Conservation (phyloP, 2,888 invertebrate species). For the Meiosimyza decipiens region DNA sequence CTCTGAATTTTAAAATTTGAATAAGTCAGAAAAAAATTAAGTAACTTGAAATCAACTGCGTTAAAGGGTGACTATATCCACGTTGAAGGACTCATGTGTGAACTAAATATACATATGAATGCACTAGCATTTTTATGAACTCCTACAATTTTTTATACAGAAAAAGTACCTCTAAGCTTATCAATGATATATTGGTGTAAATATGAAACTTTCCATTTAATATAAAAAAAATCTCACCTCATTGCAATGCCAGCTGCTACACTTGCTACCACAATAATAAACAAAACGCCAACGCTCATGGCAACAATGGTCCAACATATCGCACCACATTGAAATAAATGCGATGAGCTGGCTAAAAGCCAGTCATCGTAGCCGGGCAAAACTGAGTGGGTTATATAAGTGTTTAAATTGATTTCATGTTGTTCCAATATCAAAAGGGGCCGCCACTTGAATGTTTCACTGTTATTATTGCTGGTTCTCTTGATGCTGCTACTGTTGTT, state of each 20-base stretch:
- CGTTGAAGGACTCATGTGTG: too few species aligned
- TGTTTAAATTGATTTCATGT: constrained; percentile 54
- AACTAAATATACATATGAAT: too few species aligned
- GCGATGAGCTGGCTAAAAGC: constrained; percentile 60
- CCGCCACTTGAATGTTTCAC: constrained; percentile 59
- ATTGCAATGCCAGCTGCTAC: constrained; percentile 64
- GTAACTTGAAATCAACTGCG: too few species aligned
- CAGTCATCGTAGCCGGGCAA: constrained; percentile 65
- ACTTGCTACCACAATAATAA: constrained; percentile 61
- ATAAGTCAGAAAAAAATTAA: too few species aligned
- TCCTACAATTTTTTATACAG: background rate
- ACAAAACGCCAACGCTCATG: constrained; percentile 58
- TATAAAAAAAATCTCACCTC: constrained; percentile 56
- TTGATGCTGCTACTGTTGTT: constrained; percentile 6
- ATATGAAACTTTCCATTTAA: constrained; percentile 12
- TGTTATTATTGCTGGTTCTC: constrained; percentile 26
- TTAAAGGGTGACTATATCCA: too few species aligned
- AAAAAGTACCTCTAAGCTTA: background rate
- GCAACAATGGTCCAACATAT: constrained; percentile 65
- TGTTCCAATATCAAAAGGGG: constrained; percentile 65
- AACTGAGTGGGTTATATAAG: constrained; percentile 65
- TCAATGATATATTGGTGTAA: constrained; percentile 12
- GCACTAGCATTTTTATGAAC: too few species aligned
- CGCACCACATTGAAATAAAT: constrained; percentile 62
- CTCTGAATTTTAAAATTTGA: too few species aligned